phyloP scores from a whole-genome alignment of 2,113 vertebrate species.

The Sinocyclocheilus grahami region DNA sequence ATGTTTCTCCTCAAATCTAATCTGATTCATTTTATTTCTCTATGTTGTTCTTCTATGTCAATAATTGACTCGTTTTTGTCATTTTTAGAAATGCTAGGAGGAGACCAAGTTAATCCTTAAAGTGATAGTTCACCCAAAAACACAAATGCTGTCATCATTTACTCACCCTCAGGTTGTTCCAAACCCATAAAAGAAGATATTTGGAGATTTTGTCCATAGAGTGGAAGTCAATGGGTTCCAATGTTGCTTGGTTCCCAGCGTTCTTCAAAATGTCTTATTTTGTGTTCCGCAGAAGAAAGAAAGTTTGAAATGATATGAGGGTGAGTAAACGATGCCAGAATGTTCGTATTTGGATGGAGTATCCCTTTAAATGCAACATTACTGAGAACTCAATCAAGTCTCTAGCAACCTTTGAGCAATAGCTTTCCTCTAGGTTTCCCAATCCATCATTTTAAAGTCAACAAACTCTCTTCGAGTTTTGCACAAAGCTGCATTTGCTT shows the following conservation, averaged over 20 bases:
- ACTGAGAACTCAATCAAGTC: neutral
- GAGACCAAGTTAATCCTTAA: neutral
- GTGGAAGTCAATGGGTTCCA: neutral
- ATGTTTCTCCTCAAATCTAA: neutral
- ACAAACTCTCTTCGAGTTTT: slow-evolving; percentile 50
- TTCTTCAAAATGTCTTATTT: neutral
- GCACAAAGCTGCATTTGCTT: neutral
- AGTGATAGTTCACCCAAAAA: neutral
- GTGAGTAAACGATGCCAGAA: neutral
- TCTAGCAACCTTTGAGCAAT: slow-evolving; percentile 5
- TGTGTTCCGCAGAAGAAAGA: neutral
- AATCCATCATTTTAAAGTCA: slow-evolving; percentile 42
- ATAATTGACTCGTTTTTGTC: neutral
- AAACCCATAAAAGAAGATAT: neutral
- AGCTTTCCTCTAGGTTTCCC: neutral
- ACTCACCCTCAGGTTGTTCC: neutral
- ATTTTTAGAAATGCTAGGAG: neutral
- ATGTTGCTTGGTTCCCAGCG: neutral
- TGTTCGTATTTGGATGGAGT: neutral
- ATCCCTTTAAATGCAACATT: neutral
- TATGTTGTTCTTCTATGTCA: neutral
- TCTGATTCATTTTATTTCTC: neutral
- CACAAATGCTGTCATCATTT: neutral
- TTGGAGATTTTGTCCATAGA: neutral
- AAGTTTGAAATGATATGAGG: neutral